phyloP scores from a whole-genome alignment of 2,797 vertebrate genomes.

The Sciaenops ocellatus region DNA sequence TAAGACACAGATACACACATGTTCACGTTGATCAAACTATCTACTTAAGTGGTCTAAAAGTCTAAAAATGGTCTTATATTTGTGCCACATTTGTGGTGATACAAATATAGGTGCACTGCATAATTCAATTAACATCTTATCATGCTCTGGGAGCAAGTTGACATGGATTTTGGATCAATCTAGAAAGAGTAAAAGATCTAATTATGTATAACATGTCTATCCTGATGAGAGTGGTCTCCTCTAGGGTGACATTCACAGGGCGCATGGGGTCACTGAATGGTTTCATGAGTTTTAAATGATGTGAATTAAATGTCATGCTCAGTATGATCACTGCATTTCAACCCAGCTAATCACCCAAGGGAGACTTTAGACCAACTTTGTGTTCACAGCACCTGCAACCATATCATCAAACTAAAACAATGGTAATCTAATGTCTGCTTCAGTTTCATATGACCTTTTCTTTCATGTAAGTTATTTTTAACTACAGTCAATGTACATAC shows the following conservation, averaged over 20 bases:
- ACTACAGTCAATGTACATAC: not conserved
- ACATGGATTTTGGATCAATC: not conserved
- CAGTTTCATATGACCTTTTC: not conserved
- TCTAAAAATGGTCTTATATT: constrained; percentile 4
- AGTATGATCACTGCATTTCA: not conserved
- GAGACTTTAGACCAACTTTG: not conserved
- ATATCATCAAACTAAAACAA: not conserved
- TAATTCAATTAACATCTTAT: not conserved
- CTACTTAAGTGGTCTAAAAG: not conserved
- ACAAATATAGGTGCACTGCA: not conserved
- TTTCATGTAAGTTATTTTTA: not conserved
- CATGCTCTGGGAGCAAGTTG: not conserved
- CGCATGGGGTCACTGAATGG: not conserved
- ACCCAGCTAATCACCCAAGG: not conserved
- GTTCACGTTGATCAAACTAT: constrained; percentile 8
- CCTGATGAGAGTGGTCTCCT: not conserved
- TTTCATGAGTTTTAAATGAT: not conserved
- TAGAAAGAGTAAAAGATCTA: not conserved
- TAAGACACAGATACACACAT: constrained; percentile 18
- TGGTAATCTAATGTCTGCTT: not conserved
- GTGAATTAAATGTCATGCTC: not conserved
- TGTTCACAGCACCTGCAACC: not conserved
- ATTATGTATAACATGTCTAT: not conserved
- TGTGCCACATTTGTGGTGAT: not conserved
- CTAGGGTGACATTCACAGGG: not conserved